phyloP scores from a whole-genome alignment of 2,113 vertebrate genomes.

The Acanthisitta chloris region DNA sequence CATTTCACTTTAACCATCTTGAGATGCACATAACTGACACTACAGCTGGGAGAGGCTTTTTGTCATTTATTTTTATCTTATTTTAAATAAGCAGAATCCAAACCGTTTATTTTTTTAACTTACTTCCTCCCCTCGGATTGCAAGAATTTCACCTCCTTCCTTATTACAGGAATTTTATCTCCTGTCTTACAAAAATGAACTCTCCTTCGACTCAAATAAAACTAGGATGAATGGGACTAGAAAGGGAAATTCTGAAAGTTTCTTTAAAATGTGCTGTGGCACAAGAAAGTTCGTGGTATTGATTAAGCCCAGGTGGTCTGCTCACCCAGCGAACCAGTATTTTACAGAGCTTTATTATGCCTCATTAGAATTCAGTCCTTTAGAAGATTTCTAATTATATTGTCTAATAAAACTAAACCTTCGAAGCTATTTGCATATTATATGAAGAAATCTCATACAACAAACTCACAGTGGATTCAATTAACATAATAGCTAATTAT shows the following conservation, averaged over 20 bases:
- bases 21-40: neutral
- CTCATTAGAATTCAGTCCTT: constrained; percentile 71
- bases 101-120: neutral
- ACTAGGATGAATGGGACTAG: neutral
- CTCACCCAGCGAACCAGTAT: constrained; percentile 57
- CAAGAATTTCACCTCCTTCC: constrained; percentile 5
- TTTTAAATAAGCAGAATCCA: neutral
- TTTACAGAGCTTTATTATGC: constrained; percentile 64
- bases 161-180: neutral
- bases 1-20: neutral
- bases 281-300: constrained; percentile 33
- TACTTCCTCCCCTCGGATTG: neutral
- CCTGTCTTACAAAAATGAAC: neutral
- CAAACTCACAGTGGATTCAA: constrained; percentile 81
- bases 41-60: neutral
- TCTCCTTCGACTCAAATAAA: neutral
- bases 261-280: neutral
- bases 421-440: constrained; percentile 81
- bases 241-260: constrained; percentile 46
- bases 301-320: constrained; percentile 62
- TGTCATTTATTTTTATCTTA: constrained; percentile 6
- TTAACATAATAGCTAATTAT: constrained; percentile 85
- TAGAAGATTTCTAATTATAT: constrained; percentile 79
- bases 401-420: constrained; percentile 80
- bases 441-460: constrained; percentile 82